Evolutionary conservation across 2,113 vertebrate genomes (phyloP), one percentile per base, ranked within the genome.

Genomic region (Gopherus flavomarginatus): DNA sequence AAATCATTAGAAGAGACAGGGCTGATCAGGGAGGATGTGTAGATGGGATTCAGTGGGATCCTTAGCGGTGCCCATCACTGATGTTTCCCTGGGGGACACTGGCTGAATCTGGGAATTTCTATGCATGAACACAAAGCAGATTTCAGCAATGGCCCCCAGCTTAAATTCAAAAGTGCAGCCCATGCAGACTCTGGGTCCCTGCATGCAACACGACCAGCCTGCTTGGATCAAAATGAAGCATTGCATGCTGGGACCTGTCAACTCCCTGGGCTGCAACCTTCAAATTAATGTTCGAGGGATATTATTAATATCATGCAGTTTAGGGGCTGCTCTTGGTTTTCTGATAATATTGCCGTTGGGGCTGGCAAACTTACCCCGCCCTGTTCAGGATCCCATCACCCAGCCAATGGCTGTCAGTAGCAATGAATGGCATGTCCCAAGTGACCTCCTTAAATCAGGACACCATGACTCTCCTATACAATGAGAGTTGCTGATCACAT

Each of bases 81-180:
- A 72, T 38, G 35, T 21, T 72, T 72, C 38, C n/a, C 65, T 82
- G 1, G 3, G 31, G 27, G 31, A 5, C 29, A 80, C 27, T 12
- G 49, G 82, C 83, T 47, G 69, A 50, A 53, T 35, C 6, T 35
- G 21, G 35, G 65, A 54, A 6, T 56, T 94, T 47, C 78, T 84
- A 14, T 50, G 35, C 10, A 1, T 0, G 0, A 79, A 79, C 47
- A 78, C 0, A 3, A 19, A 92, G 47, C 26, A 0, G 1, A 2
- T 11, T 11, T 1, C 56, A 3, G 42, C 31, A 13, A 12, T 47
- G 94, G 52, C 59, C 31, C 1, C 0, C 47, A 11, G 5, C 22
- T 83, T 59, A 54, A n/a, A 81, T 83, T 44, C 0, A 11, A 86
- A 90, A 62, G n/a, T 35, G 62, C 78, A 29, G 81, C n/a, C 35